Percentiles rank a stretch among this genome's conserved stretches.
These are phyloP conservation scores for Arrhopalites spinosus DNA, from an alignment of 2,888 invertebrate species.

Conservation along the genomic window DNA sequence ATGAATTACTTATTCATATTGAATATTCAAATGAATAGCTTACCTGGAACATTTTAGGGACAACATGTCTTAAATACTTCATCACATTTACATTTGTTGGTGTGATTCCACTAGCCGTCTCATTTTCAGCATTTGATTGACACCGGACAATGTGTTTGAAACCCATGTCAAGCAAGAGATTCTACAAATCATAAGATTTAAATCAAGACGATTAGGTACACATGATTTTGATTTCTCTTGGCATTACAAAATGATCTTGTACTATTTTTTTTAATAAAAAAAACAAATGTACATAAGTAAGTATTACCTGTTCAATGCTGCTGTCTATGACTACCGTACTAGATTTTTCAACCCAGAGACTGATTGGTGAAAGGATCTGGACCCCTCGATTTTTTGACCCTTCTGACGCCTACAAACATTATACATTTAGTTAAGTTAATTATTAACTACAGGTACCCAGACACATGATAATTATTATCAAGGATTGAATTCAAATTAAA, in stretches of 20 bases:
- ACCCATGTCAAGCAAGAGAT: constrained; percentile 73
- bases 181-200: constrained; percentile 29
- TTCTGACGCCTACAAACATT: constrained; percentile 11
- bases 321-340: constrained; percentile 80
- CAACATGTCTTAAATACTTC: constrained; percentile 83
- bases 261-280: not conserved
- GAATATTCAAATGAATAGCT: too few relatives aligned
- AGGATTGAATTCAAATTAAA: not conserved
- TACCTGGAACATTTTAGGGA: constrained; percentile 80
- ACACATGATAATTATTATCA: not conserved
- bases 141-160: constrained; percentile 75
- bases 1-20: too few relatives aligned
- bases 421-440: too few relatives aligned
- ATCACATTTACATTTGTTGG: constrained; percentile 77
- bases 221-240: too few relatives aligned
- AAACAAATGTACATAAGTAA: constrained; percentile 23
- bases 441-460: not conserved
- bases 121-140: constrained; percentile 60
- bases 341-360: constrained; percentile 77
- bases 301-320: constrained; percentile 77
- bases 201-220: constrained; percentile 22
- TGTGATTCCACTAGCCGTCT: constrained; percentile 43
- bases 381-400: constrained; percentile 73
- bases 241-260: not conserved
- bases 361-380: constrained; percentile 79